Evolutionary conservation across 2,888 invertebrate species (phyloP), one percentile per base, ranked within the genome.

Genomic region (Yponomeuta malinellus): DNA sequence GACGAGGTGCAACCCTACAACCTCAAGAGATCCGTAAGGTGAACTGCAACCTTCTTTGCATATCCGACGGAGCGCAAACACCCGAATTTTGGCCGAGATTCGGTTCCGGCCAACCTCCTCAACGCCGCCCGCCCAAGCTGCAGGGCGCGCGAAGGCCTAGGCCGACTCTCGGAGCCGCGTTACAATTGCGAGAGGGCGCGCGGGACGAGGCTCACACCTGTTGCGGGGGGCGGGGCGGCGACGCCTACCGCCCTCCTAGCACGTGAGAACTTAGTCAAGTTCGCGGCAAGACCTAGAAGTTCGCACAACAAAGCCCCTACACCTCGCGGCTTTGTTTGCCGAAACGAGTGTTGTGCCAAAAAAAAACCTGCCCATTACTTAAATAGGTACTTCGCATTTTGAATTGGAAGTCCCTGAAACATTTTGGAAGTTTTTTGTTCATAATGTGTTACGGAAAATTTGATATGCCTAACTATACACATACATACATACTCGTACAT

Each of bases 221-320:
- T 91, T 90, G 89, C 88, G 79, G 81, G 74, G 91, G 90, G 89
- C 90, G 86, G 80, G 80, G 52, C 88, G 81, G 76, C 72, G 72
- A 77, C 90, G 90, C 91, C 90, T 86, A 78, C 80, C 90, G 90
- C 90, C 90, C 86, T 78, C 77, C 74, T 8, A n/a, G 37, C 70
- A 63, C 70, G 63, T 63, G 63, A 31, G 31, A 29, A 52, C 69
- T 69, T 31, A 10, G 33, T 29, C 12, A 69, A 69, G 59, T 69
- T 73, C 72, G 71, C 78, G 84, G 83, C 88, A 86, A 87, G 86
- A 75, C 73, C 69, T 63, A 73, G 77, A 12, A 23, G 64, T 29
- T 33, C 65, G 31, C 31, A 65, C 33, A 33, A 23, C 6, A 29
- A 33, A 12, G 6, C 1, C 43, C 8, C 43, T 8, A 43, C 43